Conservation (phyloP, 1,140 invertebrate genomes). For the Calosoma granatense region DNA sequence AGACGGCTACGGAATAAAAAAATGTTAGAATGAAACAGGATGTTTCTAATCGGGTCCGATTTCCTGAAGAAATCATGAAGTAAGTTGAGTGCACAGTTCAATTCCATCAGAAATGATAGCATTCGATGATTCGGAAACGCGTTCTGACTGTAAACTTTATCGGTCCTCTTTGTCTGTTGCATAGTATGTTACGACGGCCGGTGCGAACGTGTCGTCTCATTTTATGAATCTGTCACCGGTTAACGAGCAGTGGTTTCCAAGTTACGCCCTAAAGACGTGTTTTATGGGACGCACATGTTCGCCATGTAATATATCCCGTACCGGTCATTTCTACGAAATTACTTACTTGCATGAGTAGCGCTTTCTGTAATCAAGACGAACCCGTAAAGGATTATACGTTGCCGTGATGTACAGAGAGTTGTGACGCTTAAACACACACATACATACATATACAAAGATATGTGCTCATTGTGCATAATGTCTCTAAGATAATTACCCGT, state of each 20-base stretch:
- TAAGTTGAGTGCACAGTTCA: not conserved
- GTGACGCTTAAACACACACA: too few species aligned
- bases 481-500: too few species aligned
- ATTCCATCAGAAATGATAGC: not conserved
- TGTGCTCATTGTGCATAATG: too few species aligned
- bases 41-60: not conserved
- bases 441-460: too few species aligned
- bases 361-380: too few species aligned
- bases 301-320: not conserved
- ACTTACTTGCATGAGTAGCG: too few species aligned
- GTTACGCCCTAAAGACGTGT: not conserved
- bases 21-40: not conserved
- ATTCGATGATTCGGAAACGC: slow-evolving; percentile 2
- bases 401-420: too few species aligned
- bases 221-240: not conserved
- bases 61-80: not conserved
- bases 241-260: not conserved
- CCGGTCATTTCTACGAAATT: too few species aligned
- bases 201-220: not conserved
- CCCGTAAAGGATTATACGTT: too few species aligned
- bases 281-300: not conserved
- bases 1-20: not conserved
- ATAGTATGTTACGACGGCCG: too few species aligned
- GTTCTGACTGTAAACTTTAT: not conserved
- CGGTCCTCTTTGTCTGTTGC: not conserved